Percentiles rank a stretch among this genome's conserved stretches.
Evolutionary conservation across 1,140 invertebrate species (phyloP).

Genomic region (Episyrphus balteatus): DNA sequence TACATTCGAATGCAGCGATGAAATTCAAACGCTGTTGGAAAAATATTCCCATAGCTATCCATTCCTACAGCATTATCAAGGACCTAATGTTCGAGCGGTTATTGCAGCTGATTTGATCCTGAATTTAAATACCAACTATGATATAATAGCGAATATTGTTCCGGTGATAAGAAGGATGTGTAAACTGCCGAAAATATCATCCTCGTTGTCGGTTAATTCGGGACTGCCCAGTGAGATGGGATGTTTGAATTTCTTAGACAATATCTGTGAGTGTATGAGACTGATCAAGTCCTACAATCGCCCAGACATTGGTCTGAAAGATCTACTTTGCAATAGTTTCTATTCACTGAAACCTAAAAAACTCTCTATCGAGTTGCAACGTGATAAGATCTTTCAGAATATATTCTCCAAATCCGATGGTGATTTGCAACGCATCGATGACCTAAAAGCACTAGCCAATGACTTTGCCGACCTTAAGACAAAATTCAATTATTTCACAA

Average conservation of each 20-base stretch:
- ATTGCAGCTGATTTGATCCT: slow-evolving; percentile 29
- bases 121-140: slow-evolving; percentile 26
- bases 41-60: slow-evolving; percentile 13
- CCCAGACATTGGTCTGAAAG: slow-evolving; percentile 4
- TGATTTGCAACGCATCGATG: slow-evolving; percentile 14
- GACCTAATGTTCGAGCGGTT: slow-evolving; percentile 22
- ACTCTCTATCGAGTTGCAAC: slow-evolving; percentile 18
- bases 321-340: slow-evolving; percentile 9
- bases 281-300: slow-evolving; percentile 14
- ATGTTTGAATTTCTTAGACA: slow-evolving; percentile 20
- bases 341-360: slow-evolving; percentile 18
- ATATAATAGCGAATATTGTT: slow-evolving; percentile 26
- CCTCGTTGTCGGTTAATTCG: neutral
- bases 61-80: slow-evolving; percentile 24
- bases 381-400: slow-evolving; percentile 15
- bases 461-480: slow-evolving; percentile 22
- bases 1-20: slow-evolving; percentile 17
- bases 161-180: slow-evolving; percentile 19
- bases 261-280: slow-evolving; percentile 27
- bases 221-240: slow-evolving; percentile 15
- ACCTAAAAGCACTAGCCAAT: slow-evolving; percentile 12
- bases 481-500: slow-evolving; percentile 32
- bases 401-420: slow-evolving; percentile 12
- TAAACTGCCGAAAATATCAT: neutral
- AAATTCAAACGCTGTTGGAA: slow-evolving; percentile 15